A percentile compares a stretch with the other conserved stretches of the same genome.
phyloP scores from a whole-genome alignment of 2,888 invertebrate genomes.

The Geophilus truncorum region DNA sequence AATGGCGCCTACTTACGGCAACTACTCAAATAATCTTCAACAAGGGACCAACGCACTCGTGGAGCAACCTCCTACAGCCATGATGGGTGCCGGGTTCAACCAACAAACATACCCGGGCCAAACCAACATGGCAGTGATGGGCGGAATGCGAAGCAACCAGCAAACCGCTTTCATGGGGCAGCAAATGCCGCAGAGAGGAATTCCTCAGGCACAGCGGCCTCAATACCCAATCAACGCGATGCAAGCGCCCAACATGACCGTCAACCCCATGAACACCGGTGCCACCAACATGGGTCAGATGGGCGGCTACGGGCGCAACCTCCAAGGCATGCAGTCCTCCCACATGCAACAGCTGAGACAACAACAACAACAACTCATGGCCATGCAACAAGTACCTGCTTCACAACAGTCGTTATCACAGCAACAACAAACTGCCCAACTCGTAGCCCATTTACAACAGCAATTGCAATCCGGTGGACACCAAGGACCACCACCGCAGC shows the following conservation, averaged over 20 bases:
- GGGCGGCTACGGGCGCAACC: constrained; percentile 35
- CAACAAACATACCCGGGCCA: constrained; percentile 29
- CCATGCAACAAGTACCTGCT: constrained; percentile 40
- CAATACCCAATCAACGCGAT: constrained; percentile 38
- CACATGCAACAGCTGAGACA: constrained; percentile 53
- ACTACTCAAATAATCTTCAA: constrained; percentile 35
- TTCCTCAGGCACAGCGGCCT: constrained; percentile 35
- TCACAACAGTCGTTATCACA: constrained; percentile 52
- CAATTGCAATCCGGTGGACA: constrained; percentile 36
- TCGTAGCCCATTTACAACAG: constrained; percentile 40
- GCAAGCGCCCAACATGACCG: constrained; percentile 39
- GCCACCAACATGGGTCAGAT: constrained; percentile 39
- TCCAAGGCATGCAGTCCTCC: constrained; percentile 56
- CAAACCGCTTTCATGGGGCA: constrained; percentile 34
- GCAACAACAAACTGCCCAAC: constrained; percentile 46
- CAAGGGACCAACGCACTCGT: constrained; percentile 29
- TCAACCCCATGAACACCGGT: constrained; percentile 38
- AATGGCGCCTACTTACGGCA: constrained; percentile 35
- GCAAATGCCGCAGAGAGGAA: constrained; percentile 36
- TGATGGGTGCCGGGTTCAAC: constrained; percentile 34
- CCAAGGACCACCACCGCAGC: constrained; percentile 40
- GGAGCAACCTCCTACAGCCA: constrained; percentile 29
- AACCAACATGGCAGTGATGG: constrained; percentile 35
- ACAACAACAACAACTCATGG: constrained; percentile 46
- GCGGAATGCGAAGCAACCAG: constrained; percentile 37